Percentiles rank a stretch among this genome's conserved stretches.
Conservation (phyloP, 2,888 invertebrate genomes). For the Brachyopa scutellaris region DNA sequence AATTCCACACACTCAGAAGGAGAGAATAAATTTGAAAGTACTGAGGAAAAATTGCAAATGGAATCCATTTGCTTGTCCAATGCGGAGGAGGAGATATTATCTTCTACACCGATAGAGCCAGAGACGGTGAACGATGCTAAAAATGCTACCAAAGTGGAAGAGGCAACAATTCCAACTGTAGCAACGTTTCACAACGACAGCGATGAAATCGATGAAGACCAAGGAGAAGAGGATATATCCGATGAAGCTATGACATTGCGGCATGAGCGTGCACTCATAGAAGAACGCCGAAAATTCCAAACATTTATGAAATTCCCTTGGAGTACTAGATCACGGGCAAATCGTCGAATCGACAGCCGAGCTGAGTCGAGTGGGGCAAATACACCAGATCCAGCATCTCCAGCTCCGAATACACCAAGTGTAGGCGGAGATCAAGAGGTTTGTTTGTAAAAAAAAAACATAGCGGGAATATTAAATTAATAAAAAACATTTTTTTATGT, state of each 20-base stretch:
- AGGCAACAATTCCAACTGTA: not conserved
- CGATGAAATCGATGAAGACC: slow-evolving; percentile 43
- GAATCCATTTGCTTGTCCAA: slow-evolving; percentile 14
- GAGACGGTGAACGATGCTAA: not conserved
- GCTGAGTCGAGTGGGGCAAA: slow-evolving; percentile 88
- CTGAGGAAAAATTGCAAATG: slow-evolving; percentile 24
- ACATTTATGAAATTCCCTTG: slow-evolving; percentile 81
- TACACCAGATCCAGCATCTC: slow-evolving; percentile 88
- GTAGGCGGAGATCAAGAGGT: slow-evolving; percentile 79
- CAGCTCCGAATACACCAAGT: slow-evolving; percentile 80
- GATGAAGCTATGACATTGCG: slow-evolving; percentile 88
- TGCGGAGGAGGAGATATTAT: not conserved
- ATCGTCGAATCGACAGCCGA: slow-evolving; percentile 86
- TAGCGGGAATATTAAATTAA: not conserved
- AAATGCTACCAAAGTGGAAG: too few species aligned
- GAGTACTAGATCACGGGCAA: slow-evolving; percentile 83
- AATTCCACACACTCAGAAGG: not conserved
- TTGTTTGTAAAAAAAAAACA: slow-evolving; percentile 70
- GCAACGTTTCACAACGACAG: not conserved
- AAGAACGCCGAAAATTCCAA: slow-evolving; percentile 88
- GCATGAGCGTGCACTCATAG: slow-evolving; percentile 86
- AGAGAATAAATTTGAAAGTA: slow-evolving; percentile 35
- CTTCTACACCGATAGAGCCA: not conserved
- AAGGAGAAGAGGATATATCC: slow-evolving; percentile 89
- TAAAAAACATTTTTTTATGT: slow-evolving; percentile 6